Evolutionary conservation across 2,888 invertebrate genomes (phyloP).

Genomic region (Leucoma salicis): DNA sequence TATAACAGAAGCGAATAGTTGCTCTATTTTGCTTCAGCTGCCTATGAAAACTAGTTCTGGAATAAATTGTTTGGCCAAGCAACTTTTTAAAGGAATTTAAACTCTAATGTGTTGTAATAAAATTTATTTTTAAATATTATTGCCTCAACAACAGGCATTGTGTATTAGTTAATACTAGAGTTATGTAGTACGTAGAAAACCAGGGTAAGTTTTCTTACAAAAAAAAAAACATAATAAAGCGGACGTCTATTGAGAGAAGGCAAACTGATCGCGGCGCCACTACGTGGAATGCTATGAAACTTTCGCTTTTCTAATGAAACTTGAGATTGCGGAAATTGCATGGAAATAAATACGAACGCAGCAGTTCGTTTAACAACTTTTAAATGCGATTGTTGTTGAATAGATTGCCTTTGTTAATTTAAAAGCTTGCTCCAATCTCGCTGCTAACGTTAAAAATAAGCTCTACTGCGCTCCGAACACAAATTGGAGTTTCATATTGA

Average conservation of each 20-base stretch:
- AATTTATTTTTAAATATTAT: background rate
- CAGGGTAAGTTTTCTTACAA: constrained; percentile 40
- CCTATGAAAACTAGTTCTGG: too few species aligned
- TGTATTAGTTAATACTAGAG: constrained; percentile 10
- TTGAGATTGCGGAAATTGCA: constrained; percentile 62
- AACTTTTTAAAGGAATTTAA: too few species aligned
- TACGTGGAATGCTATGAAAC: constrained; percentile 50
- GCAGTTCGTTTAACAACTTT: constrained; percentile 63
- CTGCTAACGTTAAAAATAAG: constrained; percentile 44
- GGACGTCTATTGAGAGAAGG: constrained; percentile 36
- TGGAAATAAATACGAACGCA: constrained; percentile 64
- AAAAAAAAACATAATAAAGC: constrained; percentile 42
- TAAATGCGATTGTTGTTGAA: constrained; percentile 56
- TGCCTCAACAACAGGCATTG: constrained; percentile 9
- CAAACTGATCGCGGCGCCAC: constrained; percentile 37
- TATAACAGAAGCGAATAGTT: too few species aligned
- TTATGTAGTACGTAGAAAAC: too few species aligned
- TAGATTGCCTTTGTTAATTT: constrained; percentile 68
- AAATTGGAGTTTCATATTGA: constrained; percentile 43
- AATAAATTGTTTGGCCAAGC: too few species aligned
- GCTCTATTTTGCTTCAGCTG: too few species aligned
- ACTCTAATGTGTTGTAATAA: background rate
- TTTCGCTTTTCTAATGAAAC: constrained; percentile 66
- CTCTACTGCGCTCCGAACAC: constrained; percentile 24
- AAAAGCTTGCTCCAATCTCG: constrained; percentile 53